Evolutionary conservation across 2,797 vertebrate genomes (phyloP).

Genomic region (Characodon lateralis): DNA sequence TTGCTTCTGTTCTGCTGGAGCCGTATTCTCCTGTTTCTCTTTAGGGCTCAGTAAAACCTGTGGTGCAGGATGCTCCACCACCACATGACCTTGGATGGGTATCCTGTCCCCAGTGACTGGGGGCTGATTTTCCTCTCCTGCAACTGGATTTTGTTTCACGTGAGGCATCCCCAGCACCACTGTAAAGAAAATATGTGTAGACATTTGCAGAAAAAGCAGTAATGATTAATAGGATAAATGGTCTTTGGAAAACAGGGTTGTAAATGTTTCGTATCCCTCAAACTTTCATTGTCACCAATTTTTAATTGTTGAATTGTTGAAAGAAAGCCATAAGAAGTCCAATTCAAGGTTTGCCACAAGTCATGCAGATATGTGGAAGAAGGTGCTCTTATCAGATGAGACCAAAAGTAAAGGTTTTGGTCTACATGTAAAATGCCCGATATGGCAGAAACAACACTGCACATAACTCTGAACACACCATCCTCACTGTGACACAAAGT

Average conservation of each 20-base stretch:
- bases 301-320: no score
- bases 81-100: conserved; percentile 60
- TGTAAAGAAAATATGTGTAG: not conserved
- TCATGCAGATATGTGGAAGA: no score
- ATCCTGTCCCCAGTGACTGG: conserved; percentile 44
- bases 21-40: conserved; percentile 14
- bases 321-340: no score
- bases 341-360: no score
- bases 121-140: conserved; percentile 4
- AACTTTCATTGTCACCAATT: not conserved
- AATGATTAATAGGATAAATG: not conserved
- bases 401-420: no score
- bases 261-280: not conserved
- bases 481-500: no score
- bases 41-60: not conserved
- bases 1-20: conserved; percentile 4
- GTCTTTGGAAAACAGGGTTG: not conserved
- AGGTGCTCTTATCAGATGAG: no score
- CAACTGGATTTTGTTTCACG: conserved; percentile 1
- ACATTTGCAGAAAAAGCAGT: not conserved
- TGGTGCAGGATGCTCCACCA: conserved; percentile 49
- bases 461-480: no score
- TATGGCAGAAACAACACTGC: no score
- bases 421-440: no score
- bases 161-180: conserved; percentile 2